Evolutionary conservation across 2,888 invertebrate species (phyloP).

Genomic region (Crepidodera aurea): DNA sequence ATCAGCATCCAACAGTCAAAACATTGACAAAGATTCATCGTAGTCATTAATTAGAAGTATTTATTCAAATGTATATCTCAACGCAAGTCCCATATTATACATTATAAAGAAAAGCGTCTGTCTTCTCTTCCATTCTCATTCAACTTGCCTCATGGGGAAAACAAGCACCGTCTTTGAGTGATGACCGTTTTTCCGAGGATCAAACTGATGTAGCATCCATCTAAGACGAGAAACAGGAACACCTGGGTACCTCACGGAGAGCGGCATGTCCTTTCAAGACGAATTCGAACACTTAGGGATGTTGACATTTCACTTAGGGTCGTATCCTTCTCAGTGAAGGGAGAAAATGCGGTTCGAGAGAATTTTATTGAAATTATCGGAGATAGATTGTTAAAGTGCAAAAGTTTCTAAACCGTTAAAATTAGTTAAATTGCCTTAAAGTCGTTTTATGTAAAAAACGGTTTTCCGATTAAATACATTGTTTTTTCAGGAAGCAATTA

Average conservation of each 20-base stretch:
- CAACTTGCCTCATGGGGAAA: conserved; percentile 30
- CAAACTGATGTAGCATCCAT: conserved; percentile 46
- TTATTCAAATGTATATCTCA: conserved; percentile 25
- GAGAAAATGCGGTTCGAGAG: conserved; percentile 31
- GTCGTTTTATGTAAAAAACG: too few relatives aligned
- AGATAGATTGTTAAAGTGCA: too few relatives aligned
- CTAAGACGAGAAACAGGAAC: conserved; percentile 45
- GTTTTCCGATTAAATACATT: too few relatives aligned
- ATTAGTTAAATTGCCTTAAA: too few relatives aligned
- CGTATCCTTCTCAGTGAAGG: conserved; percentile 47
- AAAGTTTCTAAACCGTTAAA: too few relatives aligned
- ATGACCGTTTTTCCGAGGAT: conserved; percentile 46
- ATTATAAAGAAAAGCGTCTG: conserved; percentile 16
- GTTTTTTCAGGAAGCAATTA: too few relatives aligned
- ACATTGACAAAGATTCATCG: conserved; percentile 22
- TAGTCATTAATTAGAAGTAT: conserved; percentile 25
- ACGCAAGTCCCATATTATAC: background rate
- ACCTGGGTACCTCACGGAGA: conserved; percentile 49
- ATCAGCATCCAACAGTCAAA: conserved; percentile 21
- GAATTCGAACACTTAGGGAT: conserved; percentile 55
- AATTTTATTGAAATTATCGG: conserved; percentile 35
- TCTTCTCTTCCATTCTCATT: conserved; percentile 14
- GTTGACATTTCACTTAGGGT: conserved; percentile 58
- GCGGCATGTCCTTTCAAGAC: conserved; percentile 47
- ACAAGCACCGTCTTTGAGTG: conserved; percentile 43